Percentiles rank a stretch among this genome's conserved stretches.
phyloP scores from a whole-genome alignment of 2,797 vertebrate species.

The Liasis olivaceus region DNA sequence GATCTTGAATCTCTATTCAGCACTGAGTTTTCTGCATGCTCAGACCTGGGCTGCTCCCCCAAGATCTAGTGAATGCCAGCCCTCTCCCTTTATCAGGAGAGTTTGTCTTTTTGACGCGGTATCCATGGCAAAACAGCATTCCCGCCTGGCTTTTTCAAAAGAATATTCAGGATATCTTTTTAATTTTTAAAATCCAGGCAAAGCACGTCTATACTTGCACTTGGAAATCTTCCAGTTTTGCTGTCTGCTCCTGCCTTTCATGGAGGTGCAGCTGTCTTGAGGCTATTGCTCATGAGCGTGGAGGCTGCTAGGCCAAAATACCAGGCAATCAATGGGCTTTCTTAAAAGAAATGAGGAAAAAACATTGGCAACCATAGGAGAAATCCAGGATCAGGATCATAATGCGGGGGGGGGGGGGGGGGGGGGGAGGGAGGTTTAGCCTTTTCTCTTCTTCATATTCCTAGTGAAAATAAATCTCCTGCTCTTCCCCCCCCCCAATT shows the following conservation, averaged over 20 bases:
- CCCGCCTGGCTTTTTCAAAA: background rate
- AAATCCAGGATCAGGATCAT: background rate
- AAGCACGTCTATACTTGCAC: background rate
- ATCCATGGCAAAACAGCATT: background rate
- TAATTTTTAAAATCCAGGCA: background rate
- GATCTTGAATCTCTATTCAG: background rate
- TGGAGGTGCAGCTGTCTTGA: background rate
- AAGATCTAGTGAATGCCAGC: background rate
- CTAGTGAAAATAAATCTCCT: background rate
- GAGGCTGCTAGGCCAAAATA: background rate
- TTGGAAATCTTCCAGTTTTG: background rate
- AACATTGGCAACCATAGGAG: background rate
- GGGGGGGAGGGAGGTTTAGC: background rate
- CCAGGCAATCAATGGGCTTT: background rate
- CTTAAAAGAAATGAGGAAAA: background rate
- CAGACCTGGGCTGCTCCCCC: background rate
- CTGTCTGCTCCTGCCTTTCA: background rate
- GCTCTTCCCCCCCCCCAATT: background rate
- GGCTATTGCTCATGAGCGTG: background rate
- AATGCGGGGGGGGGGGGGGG: background rate
- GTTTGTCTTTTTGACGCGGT: background rate
- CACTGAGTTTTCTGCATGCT: background rate
- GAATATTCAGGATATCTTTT: background rate
- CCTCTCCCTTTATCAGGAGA: background rate
- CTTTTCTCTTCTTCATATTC: background rate